Evolutionary conservation across 2,888 invertebrate species (phyloP), one percentile per base, ranked within the genome.

Genomic region (Limenitis camilla): DNA sequence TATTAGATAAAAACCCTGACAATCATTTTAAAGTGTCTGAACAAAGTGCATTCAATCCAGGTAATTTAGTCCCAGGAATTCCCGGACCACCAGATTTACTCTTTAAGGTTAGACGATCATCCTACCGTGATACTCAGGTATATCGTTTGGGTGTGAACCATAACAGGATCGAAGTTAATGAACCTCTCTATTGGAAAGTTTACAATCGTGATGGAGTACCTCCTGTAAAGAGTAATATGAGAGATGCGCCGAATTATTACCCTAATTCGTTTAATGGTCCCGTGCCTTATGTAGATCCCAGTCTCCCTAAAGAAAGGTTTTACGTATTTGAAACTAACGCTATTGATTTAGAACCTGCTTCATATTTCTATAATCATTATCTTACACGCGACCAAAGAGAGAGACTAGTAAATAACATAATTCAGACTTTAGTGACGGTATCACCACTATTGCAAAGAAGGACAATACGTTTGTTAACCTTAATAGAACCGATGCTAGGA

Each of bases 211-310:
- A 83, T 59, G 78, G 97, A 0, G 82, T 89, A 1, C 91, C 93
- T 85, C 89, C 92, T 35, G 84, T 91, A 5, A 80, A 85, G 29
- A 90, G 93, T 61, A 97, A 96, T 73, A 95, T 96, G 85, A 92
- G 89, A 28, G 94, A 93, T 33, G 93, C 93, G 0, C 97, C 98
- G 0, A 97, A 97, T 76, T 98, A 98, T 75, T 96, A 90, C 80
- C 98, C 98, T 0, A 98, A 98, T 84, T 96, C 96, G 51, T 98
- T 96, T 77, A 89, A 89, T 61, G 98, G 97, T 0, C 96, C 97
- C 0, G 88, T 90, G 56, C 90, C 90, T 29, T 90, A 90, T 63
- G 88, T 90, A 1, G 85, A 90, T 6, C 68, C 70, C 11, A 67
- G 56, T 38, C 60, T 59, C 5, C 77, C 78, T 0, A 67, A 66